A percentile compares a stretch with the other conserved stretches of the same genome.
Conservation (phyloP, 2,113 vertebrate species). For the Clupea harengus region DNA sequence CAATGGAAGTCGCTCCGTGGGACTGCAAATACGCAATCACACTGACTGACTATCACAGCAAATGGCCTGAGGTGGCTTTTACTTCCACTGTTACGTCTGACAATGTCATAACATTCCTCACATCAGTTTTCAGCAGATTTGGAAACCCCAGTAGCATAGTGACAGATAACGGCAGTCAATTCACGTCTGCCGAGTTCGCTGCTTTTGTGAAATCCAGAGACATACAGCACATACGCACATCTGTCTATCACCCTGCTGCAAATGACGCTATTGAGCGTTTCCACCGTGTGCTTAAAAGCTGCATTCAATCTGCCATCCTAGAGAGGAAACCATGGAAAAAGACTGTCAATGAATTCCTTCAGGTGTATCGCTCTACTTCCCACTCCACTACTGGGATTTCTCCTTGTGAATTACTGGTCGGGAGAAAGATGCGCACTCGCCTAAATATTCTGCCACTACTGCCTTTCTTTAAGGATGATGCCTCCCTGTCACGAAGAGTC, state of each 20-base stretch:
- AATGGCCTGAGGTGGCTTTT: constrained; percentile 14
- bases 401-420: too few species aligned
- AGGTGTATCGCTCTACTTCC: too few species aligned
- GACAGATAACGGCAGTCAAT: background rate
- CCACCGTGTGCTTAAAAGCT: constrained; percentile 22
- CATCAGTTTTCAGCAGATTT: background rate
- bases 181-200: background rate
- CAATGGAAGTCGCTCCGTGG: background rate
- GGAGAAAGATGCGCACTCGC: too few species aligned
- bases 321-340: too few species aligned
- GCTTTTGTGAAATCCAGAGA: background rate
- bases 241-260: constrained; percentile 20
- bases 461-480: too few species aligned
- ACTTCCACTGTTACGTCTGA: background rate
- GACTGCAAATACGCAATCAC: background rate
- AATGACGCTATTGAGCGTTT: constrained; percentile 32
- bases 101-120: background rate
- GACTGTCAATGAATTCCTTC: too few species aligned
- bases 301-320: constrained; percentile 13
- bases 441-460: too few species aligned
- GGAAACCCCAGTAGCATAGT: constrained; percentile 7
- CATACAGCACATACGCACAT: background rate
- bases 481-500: too few species aligned
- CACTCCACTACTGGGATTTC: too few species aligned
- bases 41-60: constrained; percentile 1